These are phyloP conservation scores for Harpalus rubripes DNA, from an alignment of 2,888 invertebrate genomes.

Conservation along the genomic window DNA sequence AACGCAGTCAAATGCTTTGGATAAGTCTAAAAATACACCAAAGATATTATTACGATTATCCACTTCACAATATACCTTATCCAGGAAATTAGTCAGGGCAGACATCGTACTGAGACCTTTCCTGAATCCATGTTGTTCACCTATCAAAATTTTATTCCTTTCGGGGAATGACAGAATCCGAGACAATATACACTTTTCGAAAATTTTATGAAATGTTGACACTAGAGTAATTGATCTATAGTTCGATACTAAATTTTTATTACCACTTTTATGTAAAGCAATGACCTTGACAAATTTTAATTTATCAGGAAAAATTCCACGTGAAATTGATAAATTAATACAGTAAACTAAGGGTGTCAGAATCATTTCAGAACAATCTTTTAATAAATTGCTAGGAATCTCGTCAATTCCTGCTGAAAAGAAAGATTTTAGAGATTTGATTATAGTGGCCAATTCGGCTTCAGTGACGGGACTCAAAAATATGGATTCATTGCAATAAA, in stretches of 20 bases:
- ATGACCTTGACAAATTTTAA: not conserved
- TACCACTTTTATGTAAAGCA: not conserved
- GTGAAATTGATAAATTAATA: not conserved
- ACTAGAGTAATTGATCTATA: not conserved
- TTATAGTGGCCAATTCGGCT: not conserved
- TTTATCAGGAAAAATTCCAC: not conserved
- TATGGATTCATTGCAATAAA: not conserved
- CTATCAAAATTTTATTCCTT: conserved; percentile 5
- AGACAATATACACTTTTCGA: not conserved
- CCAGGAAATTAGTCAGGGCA: not conserved
- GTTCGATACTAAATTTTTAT: not conserved
- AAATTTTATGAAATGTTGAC: conserved; percentile 1
- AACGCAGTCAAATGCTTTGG: conserved; percentile 37
- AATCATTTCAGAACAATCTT: conserved; percentile 5
- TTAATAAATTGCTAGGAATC: conserved; percentile 12
- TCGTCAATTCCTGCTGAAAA: conserved; percentile 22
- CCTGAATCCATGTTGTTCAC: conserved; percentile 19
- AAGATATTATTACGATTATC: conserved; percentile 5
- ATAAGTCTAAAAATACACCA: conserved; percentile 33
- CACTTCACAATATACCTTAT: conserved; percentile 2
- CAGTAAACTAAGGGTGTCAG: not conserved
- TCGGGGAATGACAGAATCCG: not conserved
- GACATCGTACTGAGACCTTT: conserved; percentile 15
- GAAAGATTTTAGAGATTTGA: not conserved
- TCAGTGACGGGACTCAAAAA: conserved; percentile 8